Percentiles rank a stretch among this genome's conserved stretches.
phyloP scores from a whole-genome alignment of 1,140 invertebrate species.

The Varroa destructor region DNA sequence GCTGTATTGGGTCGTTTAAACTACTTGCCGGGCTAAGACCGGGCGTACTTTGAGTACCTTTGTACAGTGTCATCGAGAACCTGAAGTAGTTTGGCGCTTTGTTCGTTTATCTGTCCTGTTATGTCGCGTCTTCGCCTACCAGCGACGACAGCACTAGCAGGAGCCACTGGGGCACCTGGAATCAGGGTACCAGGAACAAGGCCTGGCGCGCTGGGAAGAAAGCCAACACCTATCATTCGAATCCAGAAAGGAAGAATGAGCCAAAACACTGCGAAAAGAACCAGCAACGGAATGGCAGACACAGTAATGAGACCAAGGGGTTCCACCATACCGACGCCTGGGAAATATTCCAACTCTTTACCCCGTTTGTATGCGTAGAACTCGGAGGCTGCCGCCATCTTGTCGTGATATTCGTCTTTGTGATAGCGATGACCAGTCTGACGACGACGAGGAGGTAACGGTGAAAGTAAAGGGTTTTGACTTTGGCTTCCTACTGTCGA shows the following conservation, averaged over 20 bases:
- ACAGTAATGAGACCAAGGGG: constrained; percentile 17
- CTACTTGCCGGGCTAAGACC: neutral
- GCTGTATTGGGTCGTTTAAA: no score
- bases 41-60: constrained; percentile 18
- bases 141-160: constrained; percentile 1
- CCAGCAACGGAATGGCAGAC: constrained; percentile 13
- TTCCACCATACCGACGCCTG: constrained; percentile 23
- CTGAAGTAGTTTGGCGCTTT: neutral
- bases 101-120: neutral
- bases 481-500: neutral
- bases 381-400: constrained; percentile 22
- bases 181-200: neutral
- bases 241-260: constrained; percentile 20
- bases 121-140: neutral
- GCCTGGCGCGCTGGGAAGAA: neutral
- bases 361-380: constrained; percentile 24
- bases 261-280: constrained; percentile 10
- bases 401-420: constrained; percentile 24
- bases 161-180: neutral
- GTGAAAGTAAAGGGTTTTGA: neutral
- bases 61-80: constrained; percentile 5
- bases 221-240: constrained; percentile 6
- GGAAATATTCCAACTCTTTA: constrained; percentile 15
- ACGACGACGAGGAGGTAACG: constrained; percentile 7
- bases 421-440: constrained; percentile 6